Conservation (phyloP, 2,888 invertebrate species). For the Arctia plantaginis region DNA sequence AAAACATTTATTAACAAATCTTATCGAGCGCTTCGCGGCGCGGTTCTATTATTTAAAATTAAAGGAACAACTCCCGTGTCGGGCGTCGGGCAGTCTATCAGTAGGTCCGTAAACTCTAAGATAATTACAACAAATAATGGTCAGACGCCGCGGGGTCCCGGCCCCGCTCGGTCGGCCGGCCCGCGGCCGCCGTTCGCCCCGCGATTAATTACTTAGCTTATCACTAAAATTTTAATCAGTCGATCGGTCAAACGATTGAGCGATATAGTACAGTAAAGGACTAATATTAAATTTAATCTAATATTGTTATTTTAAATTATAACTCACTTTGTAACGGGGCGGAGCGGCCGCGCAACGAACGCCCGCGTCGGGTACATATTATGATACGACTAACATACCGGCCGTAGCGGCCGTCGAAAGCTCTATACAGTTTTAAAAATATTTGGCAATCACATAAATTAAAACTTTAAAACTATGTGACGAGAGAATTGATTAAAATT, state of each 20-base stretch:
- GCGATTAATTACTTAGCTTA: constrained; percentile 83
- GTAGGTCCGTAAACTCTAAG: constrained; percentile 76
- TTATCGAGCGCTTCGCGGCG: constrained; percentile 64
- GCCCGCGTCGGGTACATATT: constrained; percentile 55
- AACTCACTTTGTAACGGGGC: constrained; percentile 80
- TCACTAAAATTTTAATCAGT: constrained; percentile 87
- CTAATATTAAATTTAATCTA: constrained; percentile 87
- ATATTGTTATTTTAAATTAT: constrained; percentile 86
- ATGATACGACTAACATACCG: constrained; percentile 68
- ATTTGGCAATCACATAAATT: constrained; percentile 87
- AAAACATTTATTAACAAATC: constrained; percentile 80
- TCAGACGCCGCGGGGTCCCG: constrained; percentile 13
- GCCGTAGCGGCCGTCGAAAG: constrained; percentile 68
- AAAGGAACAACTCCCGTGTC: constrained; percentile 68
- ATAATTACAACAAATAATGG: constrained; percentile 72
- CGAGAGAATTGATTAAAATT: constrained; percentile 85
- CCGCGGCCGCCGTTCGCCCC: constrained; percentile 53
- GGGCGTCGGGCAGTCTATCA: constrained; percentile 65
- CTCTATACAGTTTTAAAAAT: constrained; percentile 83
- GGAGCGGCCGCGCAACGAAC: constrained; percentile 64
- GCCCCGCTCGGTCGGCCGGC: constrained; percentile 39
- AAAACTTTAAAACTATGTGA: constrained; percentile 85
- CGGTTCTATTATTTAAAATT: constrained; percentile 69
- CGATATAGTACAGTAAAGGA: constrained; percentile 86
- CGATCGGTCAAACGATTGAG: constrained; percentile 87